These are phyloP conservation scores for Eulacestoma nigropectus DNA, from an alignment of 2,113 vertebrate genomes.

Conservation along the genomic window DNA sequence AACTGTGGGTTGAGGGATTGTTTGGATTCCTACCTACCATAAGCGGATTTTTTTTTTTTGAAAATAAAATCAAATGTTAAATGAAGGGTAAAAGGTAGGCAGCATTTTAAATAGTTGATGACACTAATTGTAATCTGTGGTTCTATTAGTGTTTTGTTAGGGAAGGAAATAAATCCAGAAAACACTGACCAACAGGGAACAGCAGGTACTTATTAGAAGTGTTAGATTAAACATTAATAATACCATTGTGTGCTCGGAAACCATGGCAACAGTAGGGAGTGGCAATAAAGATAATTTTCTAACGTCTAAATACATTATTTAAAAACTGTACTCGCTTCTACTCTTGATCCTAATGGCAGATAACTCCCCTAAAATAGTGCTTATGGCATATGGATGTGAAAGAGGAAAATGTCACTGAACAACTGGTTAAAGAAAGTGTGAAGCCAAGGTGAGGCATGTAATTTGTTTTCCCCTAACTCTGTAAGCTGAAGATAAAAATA, in stretches of 20 bases:
- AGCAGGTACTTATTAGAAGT: conserved; percentile 43
- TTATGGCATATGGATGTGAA: neutral
- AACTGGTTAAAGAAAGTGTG: neutral
- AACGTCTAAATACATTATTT: neutral
- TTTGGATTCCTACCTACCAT: neutral
- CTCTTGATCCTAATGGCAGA: neutral
- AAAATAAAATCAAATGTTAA: conserved; percentile 9
- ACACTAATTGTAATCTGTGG: neutral
- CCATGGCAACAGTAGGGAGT: neutral
- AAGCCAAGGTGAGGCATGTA: neutral
- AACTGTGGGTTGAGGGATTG: neutral
- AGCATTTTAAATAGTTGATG: neutral
- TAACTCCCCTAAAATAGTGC: neutral
- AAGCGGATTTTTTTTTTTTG: neutral
- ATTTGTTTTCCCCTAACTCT: neutral
- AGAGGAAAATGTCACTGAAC: neutral
- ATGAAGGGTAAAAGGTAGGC: neutral
- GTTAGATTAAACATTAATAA: conserved; percentile 50
- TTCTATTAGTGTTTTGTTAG: neutral
- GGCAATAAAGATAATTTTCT: neutral
- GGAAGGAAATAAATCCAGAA: conserved; percentile 6
- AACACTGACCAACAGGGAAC: conserved; percentile 47
- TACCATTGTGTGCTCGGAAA: conserved; percentile 15
- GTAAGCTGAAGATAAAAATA: neutral
- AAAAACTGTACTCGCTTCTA: neutral